A percentile compares a stretch with the other conserved stretches of the same genome.
Evolutionary conservation across 2,797 vertebrate genomes (phyloP).

Genomic region (Chelon auratus): DNA sequence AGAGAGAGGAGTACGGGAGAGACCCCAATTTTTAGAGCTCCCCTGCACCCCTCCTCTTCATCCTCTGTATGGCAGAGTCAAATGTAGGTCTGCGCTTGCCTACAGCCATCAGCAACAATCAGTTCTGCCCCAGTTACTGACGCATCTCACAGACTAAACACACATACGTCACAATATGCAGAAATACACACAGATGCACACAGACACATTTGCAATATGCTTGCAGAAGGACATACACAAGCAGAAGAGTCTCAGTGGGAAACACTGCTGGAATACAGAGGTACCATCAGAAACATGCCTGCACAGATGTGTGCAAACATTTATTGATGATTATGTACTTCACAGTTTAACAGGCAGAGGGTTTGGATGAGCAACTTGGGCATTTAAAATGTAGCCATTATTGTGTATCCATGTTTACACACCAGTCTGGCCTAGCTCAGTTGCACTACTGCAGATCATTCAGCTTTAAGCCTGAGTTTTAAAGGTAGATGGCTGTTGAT

Average conservation of each 20-base stretch:
- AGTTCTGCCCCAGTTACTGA: slow-evolving; percentile 88
- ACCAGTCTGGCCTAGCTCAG: neutral
- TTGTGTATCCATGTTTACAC: neutral
- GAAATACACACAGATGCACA: slow-evolving; percentile 32
- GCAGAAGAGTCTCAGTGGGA: slow-evolving; percentile 2
- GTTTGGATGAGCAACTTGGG: neutral
- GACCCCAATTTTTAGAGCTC: slow-evolving; percentile 50
- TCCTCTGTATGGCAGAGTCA: slow-evolving; percentile 57
- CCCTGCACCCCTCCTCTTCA: slow-evolving; percentile 31
- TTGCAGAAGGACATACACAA: slow-evolving; percentile 15
- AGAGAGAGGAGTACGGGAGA: slow-evolving; percentile 37
- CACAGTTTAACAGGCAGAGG: neutral
- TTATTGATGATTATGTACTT: slow-evolving; percentile 7
- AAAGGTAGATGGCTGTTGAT: slow-evolving; percentile 6
- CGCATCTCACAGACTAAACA: slow-evolving; percentile 73
- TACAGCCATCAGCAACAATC: slow-evolving; percentile 86
- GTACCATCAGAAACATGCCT: slow-evolving; percentile 11
- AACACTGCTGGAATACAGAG: neutral
- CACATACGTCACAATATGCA: slow-evolving; percentile 51
- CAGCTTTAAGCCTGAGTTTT: neutral
- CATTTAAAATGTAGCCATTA: neutral
- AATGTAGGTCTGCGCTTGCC: slow-evolving; percentile 86
- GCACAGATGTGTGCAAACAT: slow-evolving; percentile 30
- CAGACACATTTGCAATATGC: slow-evolving; percentile 52
- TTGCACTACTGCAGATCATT: neutral